phyloP scores from a whole-genome alignment of 2,797 vertebrate genomes.

The Thalassophryne amazonica region DNA sequence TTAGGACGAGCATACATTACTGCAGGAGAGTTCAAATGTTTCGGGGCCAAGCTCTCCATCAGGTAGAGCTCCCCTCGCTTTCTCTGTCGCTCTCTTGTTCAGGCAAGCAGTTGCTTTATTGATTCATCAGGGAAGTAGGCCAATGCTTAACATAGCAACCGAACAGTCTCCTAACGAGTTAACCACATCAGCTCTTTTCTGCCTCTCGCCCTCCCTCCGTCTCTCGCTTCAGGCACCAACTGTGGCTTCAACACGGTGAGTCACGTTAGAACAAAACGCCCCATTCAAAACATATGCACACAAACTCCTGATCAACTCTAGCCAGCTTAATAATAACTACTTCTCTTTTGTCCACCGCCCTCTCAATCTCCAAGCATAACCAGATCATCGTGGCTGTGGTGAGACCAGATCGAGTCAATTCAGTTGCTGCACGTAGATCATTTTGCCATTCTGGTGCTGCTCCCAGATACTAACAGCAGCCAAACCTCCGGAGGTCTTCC shows the following conservation, averaged over 20 bases:
- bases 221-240: conserved; percentile 66
- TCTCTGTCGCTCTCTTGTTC: conserved; percentile 13
- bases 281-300: conserved; percentile 64
- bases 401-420: conserved; percentile 47
- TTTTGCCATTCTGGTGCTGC: conserved; percentile 42
- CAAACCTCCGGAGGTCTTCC: conserved; percentile 44
- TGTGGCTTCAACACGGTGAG: conserved; percentile 67
- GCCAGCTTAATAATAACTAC: conserved; percentile 53
- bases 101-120: conserved; percentile 25
- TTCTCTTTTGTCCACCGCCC: conserved; percentile 17
- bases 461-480: conserved; percentile 45
- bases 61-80: conserved; percentile 19
- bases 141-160: conserved; percentile 41
- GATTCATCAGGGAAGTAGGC: conserved; percentile 61
- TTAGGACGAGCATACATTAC: not conserved
- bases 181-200: conserved; percentile 69
- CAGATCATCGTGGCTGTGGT: conserved; percentile 24
- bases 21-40: conserved; percentile 17
- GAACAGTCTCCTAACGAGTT: conserved; percentile 70
- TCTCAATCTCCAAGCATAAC: conserved; percentile 49
- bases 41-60: not conserved
- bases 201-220: conserved; percentile 54
- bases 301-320: conserved; percentile 59
- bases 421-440: conserved; percentile 31
- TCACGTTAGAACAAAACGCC: conserved; percentile 77